Evolutionary conservation across 2,888 invertebrate genomes (phyloP).

Genomic region (Eupsilia transversa): DNA sequence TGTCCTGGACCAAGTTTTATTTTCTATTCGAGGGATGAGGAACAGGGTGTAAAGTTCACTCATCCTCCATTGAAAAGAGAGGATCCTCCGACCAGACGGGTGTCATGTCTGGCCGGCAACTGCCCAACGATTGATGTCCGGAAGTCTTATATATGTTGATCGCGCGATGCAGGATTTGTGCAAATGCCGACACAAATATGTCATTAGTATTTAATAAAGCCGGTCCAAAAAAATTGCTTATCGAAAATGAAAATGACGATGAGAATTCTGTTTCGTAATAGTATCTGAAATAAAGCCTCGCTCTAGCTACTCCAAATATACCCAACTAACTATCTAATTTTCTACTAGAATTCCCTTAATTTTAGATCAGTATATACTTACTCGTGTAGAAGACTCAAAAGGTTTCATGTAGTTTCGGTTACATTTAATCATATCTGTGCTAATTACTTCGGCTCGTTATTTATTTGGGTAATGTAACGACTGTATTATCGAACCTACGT

Average conservation of each 20-base stretch:
- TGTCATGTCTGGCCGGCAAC: too few species aligned
- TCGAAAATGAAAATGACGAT: background rate
- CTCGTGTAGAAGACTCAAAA: conserved; percentile 49
- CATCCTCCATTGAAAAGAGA: too few species aligned
- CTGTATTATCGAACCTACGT: background rate
- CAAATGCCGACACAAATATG: too few species aligned
- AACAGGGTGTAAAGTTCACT: too few species aligned
- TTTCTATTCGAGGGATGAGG: too few species aligned
- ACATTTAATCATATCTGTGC: conserved; percentile 68
- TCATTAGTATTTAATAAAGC: background rate
- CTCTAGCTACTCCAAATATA: background rate
- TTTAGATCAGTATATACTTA: conserved; percentile 28
- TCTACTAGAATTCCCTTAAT: conserved; percentile 8
- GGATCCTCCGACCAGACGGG: too few species aligned
- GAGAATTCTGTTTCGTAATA: background rate
- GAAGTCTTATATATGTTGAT: too few species aligned
- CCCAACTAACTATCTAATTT: background rate
- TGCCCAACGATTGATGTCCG: too few species aligned
- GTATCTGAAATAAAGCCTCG: background rate
- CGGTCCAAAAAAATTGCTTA: background rate
- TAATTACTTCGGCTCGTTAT: conserved; percentile 72
- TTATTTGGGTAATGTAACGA: conserved; percentile 68
- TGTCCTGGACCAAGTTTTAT: background rate
- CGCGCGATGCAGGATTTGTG: too few species aligned
- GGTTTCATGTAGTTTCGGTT: conserved; percentile 68